These are phyloP conservation scores for Galerucella pusilla DNA, from an alignment of 2,888 invertebrate species.

Conservation along the genomic window DNA sequence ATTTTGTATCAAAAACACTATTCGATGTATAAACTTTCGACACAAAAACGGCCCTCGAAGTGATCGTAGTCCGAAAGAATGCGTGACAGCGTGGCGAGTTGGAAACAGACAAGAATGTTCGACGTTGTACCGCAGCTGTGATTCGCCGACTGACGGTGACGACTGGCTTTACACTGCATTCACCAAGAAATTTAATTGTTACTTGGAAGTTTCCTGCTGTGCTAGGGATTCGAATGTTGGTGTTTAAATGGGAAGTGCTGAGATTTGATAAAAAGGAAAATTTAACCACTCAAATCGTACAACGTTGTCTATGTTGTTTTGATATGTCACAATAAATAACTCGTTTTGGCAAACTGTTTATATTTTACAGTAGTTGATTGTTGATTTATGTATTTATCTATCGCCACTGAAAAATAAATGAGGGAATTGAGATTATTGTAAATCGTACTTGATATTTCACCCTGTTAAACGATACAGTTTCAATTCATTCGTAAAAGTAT, in stretches of 20 bases:
- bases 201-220: slow-evolving; percentile 43
- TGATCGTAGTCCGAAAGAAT: neutral
- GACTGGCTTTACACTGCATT: slow-evolving; percentile 30
- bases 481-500: no score
- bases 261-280: slow-evolving; percentile 10
- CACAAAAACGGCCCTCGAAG: neutral
- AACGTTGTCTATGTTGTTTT: neutral
- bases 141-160: slow-evolving; percentile 31
- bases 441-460: no score
- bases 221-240: slow-evolving; percentile 27
- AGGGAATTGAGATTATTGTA: no score
- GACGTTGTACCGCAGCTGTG: slow-evolving; percentile 23
- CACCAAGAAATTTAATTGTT: slow-evolving; percentile 43
- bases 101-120: slow-evolving; percentile 2
- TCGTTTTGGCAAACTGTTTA: no score
- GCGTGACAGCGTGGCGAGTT: neutral
- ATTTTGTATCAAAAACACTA: neutral
- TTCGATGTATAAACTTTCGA: neutral
- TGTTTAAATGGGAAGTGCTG: slow-evolving; percentile 26
- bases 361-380: no score
- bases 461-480: no score
- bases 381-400: no score
- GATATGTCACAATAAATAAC: no score
- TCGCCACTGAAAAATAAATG: no score
- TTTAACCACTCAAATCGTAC: neutral